These are phyloP conservation scores for Dendrocopos noguchii DNA, from an alignment of 2,113 vertebrate species.

Conservation along the genomic window DNA sequence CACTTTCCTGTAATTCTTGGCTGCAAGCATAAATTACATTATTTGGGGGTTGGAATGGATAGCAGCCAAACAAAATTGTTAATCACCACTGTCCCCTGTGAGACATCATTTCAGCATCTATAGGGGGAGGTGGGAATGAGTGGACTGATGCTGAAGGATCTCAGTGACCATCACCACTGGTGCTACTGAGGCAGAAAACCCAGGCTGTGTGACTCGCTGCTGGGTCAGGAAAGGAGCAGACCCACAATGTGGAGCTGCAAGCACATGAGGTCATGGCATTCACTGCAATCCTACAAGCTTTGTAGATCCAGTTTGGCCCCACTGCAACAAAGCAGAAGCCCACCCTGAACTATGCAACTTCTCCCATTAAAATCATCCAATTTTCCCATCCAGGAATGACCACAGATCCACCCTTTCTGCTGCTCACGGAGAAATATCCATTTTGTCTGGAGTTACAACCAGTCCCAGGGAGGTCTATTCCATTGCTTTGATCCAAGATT, in stretches of 20 bases:
- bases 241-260: fast-evolving
- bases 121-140: not conserved
- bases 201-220: too few species aligned
- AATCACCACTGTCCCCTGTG: not conserved
- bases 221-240: not conserved
- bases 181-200: not conserved
- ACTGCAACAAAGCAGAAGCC: not conserved
- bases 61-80: not conserved
- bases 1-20: not conserved
- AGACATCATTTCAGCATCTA: not conserved
- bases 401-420: not conserved
- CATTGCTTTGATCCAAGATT: not conserved
- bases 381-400: not conserved
- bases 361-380: not conserved
- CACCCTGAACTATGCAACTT: not conserved
- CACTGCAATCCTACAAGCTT: too few species aligned
- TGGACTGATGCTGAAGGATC: not conserved
- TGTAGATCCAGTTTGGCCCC: not conserved
- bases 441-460: not conserved
- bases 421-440: not conserved
- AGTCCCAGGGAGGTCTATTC: not conserved
- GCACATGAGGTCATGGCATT: fast-evolving
- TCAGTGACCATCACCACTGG: not conserved
- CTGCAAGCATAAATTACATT: not conserved
- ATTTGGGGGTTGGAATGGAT: not conserved